Percentiles rank a stretch among this genome's conserved stretches.
These are phyloP conservation scores for Macropodus opercularis DNA, from an alignment of 2,797 vertebrate genomes.

Conservation along the genomic window DNA sequence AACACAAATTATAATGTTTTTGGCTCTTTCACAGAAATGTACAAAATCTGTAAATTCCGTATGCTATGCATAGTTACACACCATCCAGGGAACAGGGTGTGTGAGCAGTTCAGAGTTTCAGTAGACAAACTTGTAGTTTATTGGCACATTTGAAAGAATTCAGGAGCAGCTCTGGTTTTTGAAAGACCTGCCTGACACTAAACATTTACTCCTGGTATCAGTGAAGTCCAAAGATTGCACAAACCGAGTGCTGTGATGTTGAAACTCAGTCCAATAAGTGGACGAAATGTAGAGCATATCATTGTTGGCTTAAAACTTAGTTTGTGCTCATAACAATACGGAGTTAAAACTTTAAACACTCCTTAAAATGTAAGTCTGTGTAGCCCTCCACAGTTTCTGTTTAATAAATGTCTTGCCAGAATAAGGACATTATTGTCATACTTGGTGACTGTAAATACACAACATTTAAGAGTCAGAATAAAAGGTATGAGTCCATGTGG, in stretches of 20 bases:
- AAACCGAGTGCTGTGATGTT: slow-evolving; percentile 21
- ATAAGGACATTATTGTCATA: slow-evolving; percentile 20
- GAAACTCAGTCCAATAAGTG: slow-evolving; percentile 35
- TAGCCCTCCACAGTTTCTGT: slow-evolving; percentile 5
- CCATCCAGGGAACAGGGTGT: slow-evolving; percentile 17
- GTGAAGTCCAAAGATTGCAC: slow-evolving; percentile 28
- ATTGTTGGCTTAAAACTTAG: slow-evolving; percentile 19
- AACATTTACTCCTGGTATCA: slow-evolving; percentile 34
- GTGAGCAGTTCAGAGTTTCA: slow-evolving; percentile 37
- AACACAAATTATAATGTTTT: too few relatives aligned
- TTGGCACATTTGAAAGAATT: slow-evolving; percentile 20
- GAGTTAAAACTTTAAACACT: slow-evolving; percentile 8
- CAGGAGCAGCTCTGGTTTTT: slow-evolving; percentile 5
- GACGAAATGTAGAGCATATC: slow-evolving; percentile 14
- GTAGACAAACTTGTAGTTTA: slow-evolving; percentile 27
- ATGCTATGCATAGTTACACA: too few relatives aligned
- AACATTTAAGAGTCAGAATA: slow-evolving; percentile 43
- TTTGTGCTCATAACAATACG: background rate
- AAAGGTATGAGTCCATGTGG: slow-evolving; percentile 36
- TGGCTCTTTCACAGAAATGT: too few relatives aligned
- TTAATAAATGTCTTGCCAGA: slow-evolving; percentile 26
- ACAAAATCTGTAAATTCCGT: too few relatives aligned
- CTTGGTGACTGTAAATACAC: slow-evolving; percentile 35
- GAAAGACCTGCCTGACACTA: slow-evolving; percentile 33
- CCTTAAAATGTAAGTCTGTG: background rate